Evolutionary conservation across 1,140 invertebrate genomes (phyloP).

Genomic region (Drosophila rhopaloa): DNA sequence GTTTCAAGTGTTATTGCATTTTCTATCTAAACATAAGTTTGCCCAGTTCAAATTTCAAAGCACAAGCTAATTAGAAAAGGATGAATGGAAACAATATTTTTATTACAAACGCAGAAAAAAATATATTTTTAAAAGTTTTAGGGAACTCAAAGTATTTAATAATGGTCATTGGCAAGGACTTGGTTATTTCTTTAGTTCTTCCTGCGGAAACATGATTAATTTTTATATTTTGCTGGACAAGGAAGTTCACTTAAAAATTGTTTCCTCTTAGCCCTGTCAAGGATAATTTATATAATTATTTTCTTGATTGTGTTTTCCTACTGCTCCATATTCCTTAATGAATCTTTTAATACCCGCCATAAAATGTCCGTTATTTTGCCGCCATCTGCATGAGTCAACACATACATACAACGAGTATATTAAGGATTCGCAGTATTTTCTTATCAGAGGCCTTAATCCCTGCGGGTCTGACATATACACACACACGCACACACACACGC

Average conservation of each 20-base stretch:
- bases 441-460: constrained; percentile 71
- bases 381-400: constrained; percentile 22
- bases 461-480: constrained; percentile 21
- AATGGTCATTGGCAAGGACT: too few relatives aligned
- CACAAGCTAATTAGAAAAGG: too few relatives aligned
- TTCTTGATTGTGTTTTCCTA: constrained; percentile 21
- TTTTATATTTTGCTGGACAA: too few relatives aligned
- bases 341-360: constrained; percentile 37
- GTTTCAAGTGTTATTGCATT: too few relatives aligned
- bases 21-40: too few relatives aligned
- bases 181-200: too few relatives aligned
- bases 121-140: too few relatives aligned
- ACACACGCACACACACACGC: constrained; percentile 34
- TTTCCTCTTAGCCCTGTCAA: background rate
- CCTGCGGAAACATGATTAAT: too few relatives aligned
- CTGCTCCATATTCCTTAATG: constrained; percentile 39
- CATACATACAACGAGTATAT: constrained; percentile 18
- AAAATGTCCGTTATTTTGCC: constrained; percentile 41
- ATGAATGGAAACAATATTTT: too few relatives aligned
- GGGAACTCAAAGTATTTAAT: too few relatives aligned
- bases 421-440: constrained; percentile 56
- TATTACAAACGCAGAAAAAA: too few relatives aligned
- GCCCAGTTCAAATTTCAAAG: too few relatives aligned
- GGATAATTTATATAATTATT: constrained; percentile 36
- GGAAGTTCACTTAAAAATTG: background rate